Evolutionary conservation across 2,888 invertebrate genomes (phyloP).

Genomic region (Sphinx pinastri): DNA sequence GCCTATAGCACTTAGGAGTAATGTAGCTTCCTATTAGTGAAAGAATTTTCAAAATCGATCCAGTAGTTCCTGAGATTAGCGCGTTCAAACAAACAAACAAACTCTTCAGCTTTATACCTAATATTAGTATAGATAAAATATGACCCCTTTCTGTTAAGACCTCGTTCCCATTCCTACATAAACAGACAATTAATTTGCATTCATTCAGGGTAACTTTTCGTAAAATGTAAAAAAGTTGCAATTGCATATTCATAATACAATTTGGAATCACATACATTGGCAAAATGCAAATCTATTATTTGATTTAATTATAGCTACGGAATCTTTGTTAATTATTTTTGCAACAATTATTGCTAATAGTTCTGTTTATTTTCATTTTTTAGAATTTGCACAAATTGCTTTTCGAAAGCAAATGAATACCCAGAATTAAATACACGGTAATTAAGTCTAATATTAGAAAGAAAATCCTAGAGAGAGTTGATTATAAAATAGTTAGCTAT

Average conservation of each 20-base stretch:
- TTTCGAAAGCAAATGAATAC: background rate
- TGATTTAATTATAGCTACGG: background rate
- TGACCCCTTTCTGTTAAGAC: background rate
- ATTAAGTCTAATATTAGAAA: too few relatives aligned
- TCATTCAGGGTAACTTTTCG: background rate
- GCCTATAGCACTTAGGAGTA: too few relatives aligned
- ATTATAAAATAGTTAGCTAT: too few relatives aligned
- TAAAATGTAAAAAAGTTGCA: background rate
- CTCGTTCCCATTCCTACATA: background rate
- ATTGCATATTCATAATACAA: conserved; percentile 13
- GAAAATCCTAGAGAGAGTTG: too few relatives aligned
- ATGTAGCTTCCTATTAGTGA: too few relatives aligned
- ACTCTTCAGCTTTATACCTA: too few relatives aligned
- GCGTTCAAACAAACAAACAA: too few relatives aligned
- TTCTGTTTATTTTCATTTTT: background rate
- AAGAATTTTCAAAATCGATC: too few relatives aligned
- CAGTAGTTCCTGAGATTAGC: too few relatives aligned
- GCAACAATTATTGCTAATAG: background rate
- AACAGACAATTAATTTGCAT: background rate
- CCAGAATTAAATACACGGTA: too few relatives aligned
- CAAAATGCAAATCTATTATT: background rate
- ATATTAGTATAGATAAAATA: too few relatives aligned
- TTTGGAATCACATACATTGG: background rate
- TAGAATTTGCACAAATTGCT: background rate
- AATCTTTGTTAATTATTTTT: background rate